Evolutionary conservation across 2,888 invertebrate species (phyloP), one percentile per base, ranked within the genome.

Genomic region (Troglohyphantes excavatus): DNA sequence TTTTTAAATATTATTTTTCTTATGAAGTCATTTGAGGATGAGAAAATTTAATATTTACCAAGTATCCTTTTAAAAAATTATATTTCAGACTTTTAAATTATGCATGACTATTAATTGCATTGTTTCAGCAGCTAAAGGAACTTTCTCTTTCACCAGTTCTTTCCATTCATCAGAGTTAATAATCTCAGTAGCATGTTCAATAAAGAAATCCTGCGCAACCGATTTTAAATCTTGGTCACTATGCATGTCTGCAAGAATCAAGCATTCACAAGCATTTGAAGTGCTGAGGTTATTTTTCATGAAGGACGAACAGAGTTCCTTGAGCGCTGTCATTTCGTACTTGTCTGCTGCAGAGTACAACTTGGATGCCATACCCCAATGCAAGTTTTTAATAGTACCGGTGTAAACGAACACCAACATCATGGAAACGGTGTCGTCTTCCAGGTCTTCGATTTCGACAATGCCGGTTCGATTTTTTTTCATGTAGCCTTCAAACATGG

Each of bases 41-140:
- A 33, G 9, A 33, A 33, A 33, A 33, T 33, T 33, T 33, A n/a
- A n/a, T n/a, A 33, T 33, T 33, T 33, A 33, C 33, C 3, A 33
- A 33, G 9, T 33, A 9, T 33, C 33, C 3, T 33, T 33, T 3
- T 33, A 3, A 6, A 33, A 33, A 33, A 3, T 33, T 33, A 6
- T 33, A 9, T 9, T 6, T 33, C 33, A 9, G 5, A 33, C 5
- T 53, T 11, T 53, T 53, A 53, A 53, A 7, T 53, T 53, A 3
- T 9, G 3, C n/a, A 6, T 53, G 53, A 13, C 0, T 13, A 2
- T 5, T 5, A 53, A n/a, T 0, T 53, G n/a, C 53, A 65, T 27
- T 11, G 65, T 65, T 65, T 65, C 27, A 17, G 65, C 26, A 26
- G 19, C 70, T 70, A 70, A 70, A 19, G n/a, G 7, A 39, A n/a